Evolutionary conservation across 2,113 vertebrate genomes (phyloP).

Genomic region (Climacteris rufus): DNA sequence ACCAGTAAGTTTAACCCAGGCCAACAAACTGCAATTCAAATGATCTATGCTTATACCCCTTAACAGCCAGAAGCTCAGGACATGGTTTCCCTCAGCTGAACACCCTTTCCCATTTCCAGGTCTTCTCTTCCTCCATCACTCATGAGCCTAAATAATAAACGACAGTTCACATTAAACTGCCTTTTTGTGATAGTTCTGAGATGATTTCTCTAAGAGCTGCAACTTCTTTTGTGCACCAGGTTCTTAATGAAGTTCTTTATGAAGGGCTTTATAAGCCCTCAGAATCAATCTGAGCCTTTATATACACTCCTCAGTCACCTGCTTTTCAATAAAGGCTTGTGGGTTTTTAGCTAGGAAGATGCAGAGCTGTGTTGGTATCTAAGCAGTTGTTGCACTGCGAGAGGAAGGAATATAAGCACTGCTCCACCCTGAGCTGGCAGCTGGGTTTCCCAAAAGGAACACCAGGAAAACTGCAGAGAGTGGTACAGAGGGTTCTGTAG

Average conservation of each 20-base stretch:
- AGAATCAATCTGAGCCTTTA: not conserved
- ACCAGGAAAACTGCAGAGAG: fast-evolving
- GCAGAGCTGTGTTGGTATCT: not conserved
- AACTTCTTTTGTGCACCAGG: not conserved
- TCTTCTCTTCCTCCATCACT: not conserved
- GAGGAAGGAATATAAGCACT: not conserved
- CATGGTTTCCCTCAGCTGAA: not conserved
- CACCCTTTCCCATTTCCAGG: not conserved
- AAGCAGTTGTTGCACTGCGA: not conserved
- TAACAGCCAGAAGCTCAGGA: not conserved
- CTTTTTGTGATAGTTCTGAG: not conserved
- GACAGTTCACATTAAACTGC: not conserved
- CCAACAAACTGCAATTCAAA: not conserved
- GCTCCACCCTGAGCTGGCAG: not conserved
- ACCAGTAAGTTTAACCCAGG: not conserved
- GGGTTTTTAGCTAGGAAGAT: not conserved
- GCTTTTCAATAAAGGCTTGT: not conserved
- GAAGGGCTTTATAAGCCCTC: not conserved
- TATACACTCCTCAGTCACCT: not conserved
- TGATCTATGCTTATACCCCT: not conserved
- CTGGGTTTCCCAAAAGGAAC: not conserved
- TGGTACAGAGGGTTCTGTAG: not conserved
- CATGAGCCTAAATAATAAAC: not conserved
- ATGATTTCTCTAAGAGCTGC: not conserved
- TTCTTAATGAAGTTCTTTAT: slow-evolving; percentile 20